These are phyloP conservation scores for Cyanistes caeruleus DNA, from an alignment of 2,113 vertebrate species.

Conservation along the genomic window DNA sequence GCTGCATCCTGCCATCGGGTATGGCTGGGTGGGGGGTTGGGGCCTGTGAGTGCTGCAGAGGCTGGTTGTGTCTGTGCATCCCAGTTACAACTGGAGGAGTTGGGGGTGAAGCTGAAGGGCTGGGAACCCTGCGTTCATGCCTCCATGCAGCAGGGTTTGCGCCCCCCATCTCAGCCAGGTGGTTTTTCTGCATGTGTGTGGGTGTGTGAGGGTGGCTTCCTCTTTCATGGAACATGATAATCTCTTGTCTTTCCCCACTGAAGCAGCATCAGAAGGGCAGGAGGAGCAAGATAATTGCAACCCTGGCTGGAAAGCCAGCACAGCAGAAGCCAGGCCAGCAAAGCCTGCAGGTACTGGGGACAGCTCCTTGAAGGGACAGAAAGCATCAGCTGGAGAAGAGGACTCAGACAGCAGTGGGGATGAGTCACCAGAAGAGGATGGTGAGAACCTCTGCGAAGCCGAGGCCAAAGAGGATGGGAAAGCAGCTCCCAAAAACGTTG, in stretches of 20 bases:
- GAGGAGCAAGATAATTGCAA: not conserved
- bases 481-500: not conserved
- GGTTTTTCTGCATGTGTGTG: not conserved
- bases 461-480: slow-evolving; percentile 2
- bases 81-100: not conserved
- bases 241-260: not conserved
- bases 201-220: not conserved
- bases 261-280: slow-evolving; percentile 4
- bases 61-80: not conserved
- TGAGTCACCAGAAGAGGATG: not conserved
- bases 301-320: not conserved
- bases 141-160: not conserved
- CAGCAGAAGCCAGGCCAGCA: not conserved
- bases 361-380: not conserved
- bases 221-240: not conserved
- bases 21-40: accelerated
- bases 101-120: accelerated
- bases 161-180: not conserved
- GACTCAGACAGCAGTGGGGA: not conserved
- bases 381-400: not conserved
- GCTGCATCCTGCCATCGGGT: not conserved
- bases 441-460: not conserved
- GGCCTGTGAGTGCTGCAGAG: not conserved
- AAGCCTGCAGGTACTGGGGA: not conserved
- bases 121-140: not conserved